A percentile compares a stretch with the other conserved stretches of the same genome.
Evolutionary conservation across 2,113 vertebrate species (phyloP).

Genomic region (Centropus unirufus): DNA sequence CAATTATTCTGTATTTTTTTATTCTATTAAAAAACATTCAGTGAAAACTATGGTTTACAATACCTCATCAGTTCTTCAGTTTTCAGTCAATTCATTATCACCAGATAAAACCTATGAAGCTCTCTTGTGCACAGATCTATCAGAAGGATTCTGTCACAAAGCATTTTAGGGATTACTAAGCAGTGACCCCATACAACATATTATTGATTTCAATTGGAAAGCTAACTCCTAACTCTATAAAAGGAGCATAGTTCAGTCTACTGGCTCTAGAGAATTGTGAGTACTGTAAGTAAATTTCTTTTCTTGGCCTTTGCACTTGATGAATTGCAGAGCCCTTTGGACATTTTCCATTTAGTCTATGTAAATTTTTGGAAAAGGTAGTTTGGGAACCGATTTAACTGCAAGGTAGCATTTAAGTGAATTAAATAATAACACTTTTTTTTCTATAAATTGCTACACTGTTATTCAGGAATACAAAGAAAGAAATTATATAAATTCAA

Average conservation of each 20-base stretch:
- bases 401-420: not conserved
- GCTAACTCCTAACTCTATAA: not conserved
- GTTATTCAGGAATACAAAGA: not conserved
- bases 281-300: not conserved
- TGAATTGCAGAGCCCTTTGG: not conserved
- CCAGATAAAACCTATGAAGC: not conserved
- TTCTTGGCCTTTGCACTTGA: not conserved
- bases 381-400: not conserved
- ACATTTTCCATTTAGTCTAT: not conserved
- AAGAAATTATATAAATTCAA: not conserved
- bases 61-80: not conserved
- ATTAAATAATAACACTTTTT: not conserved
- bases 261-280: not conserved
- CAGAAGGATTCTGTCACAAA: not conserved
- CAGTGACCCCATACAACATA: not conserved
- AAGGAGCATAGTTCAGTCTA: not conserved
- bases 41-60: not conserved
- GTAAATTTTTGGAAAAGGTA: not conserved
- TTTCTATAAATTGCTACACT: not conserved
- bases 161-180: not conserved
- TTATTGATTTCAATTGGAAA: slow-evolving; percentile 47
- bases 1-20: not conserved
- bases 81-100: slow-evolving; percentile 22
- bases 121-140: not conserved
- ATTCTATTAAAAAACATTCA: not conserved